A percentile compares a stretch with the other conserved stretches of the same genome.
These are phyloP conservation scores for Sphaeramia orbicularis DNA, from an alignment of 2,797 vertebrate species.

Conservation along the genomic window DNA sequence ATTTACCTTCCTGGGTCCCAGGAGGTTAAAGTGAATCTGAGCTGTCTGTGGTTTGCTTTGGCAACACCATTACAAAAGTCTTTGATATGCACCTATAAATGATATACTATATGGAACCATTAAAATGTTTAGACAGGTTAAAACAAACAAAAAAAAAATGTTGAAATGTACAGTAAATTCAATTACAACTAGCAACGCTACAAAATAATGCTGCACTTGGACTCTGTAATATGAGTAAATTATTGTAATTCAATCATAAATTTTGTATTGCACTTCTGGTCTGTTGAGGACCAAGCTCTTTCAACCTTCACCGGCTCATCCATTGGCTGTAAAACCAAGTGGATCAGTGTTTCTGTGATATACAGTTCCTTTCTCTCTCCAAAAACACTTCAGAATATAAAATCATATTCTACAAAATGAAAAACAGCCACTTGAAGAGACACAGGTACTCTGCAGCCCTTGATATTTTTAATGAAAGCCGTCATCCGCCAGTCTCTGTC, in stretches of 20 bases:
- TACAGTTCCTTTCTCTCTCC: slow-evolving; percentile 3
- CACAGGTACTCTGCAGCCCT: background rate
- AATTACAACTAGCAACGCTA: too few relatives aligned
- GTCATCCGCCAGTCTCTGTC: background rate
- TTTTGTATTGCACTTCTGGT: background rate
- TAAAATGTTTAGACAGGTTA: too few relatives aligned
- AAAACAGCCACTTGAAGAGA: background rate
- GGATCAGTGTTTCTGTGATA: background rate
- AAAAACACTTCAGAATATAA: slow-evolving; percentile 22
- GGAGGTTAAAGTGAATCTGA: too few relatives aligned
- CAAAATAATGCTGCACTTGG: too few relatives aligned
- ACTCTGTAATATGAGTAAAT: too few relatives aligned
- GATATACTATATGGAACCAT: too few relatives aligned
- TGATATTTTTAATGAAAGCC: slow-evolving; percentile 9
- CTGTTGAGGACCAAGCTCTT: background rate
- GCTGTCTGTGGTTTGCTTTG: too few relatives aligned
- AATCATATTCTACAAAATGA: background rate
- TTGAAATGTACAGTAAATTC: too few relatives aligned
- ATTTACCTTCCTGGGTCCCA: too few relatives aligned
- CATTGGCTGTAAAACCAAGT: background rate
- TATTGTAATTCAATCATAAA: background rate
- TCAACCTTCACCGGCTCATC: background rate
- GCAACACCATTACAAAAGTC: too few relatives aligned
- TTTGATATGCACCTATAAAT: too few relatives aligned
- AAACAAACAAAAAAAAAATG: too few relatives aligned